phyloP scores from a whole-genome alignment of 2,797 vertebrate genomes.

The Anabas testudineus region DNA sequence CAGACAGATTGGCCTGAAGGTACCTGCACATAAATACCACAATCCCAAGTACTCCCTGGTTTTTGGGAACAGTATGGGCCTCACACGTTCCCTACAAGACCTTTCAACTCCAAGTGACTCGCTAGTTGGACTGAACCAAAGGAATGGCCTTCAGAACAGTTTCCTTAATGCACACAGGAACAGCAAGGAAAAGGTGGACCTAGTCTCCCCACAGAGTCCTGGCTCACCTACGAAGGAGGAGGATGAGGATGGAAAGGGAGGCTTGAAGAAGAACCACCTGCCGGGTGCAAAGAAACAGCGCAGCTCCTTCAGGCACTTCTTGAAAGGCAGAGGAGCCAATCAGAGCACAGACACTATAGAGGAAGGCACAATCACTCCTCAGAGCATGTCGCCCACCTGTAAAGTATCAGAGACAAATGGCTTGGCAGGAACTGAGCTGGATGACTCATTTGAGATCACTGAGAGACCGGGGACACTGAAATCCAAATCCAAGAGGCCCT shows the following conservation, averaged over 20 bases:
- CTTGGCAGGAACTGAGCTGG: conserved; percentile 37
- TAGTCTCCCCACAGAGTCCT: neutral
- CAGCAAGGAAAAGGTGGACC: conserved; percentile 36
- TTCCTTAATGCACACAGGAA: conserved; percentile 21
- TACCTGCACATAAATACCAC: conserved; percentile 93
- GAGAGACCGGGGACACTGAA: conserved; percentile 70
- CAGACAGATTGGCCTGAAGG: conserved; percentile 71
- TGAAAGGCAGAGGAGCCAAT: conserved; percentile 73
- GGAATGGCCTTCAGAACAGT: conserved; percentile 51
- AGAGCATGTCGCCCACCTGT: conserved; percentile 21
- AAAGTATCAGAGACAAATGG: conserved; percentile 56
- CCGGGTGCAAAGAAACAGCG: conserved; percentile 61
- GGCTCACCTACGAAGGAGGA: conserved; percentile 42
- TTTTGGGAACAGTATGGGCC: conserved; percentile 81
- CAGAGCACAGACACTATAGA: conserved; percentile 68
- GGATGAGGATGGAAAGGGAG: conserved; percentile 53
- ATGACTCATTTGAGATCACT: conserved; percentile 77
- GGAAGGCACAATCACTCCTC: conserved; percentile 61
- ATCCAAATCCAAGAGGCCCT: conserved; percentile 71
- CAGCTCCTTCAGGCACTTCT: conserved; percentile 80
- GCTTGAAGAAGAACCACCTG: conserved; percentile 58
- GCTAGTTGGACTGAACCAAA: conserved; percentile 10
- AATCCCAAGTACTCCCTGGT: conserved; percentile 96
- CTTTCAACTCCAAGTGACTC: conserved; percentile 63
- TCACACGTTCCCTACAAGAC: conserved; percentile 81